phyloP scores from a whole-genome alignment of 2,113 vertebrate genomes.

The Erythrocercus mccallii region DNA sequence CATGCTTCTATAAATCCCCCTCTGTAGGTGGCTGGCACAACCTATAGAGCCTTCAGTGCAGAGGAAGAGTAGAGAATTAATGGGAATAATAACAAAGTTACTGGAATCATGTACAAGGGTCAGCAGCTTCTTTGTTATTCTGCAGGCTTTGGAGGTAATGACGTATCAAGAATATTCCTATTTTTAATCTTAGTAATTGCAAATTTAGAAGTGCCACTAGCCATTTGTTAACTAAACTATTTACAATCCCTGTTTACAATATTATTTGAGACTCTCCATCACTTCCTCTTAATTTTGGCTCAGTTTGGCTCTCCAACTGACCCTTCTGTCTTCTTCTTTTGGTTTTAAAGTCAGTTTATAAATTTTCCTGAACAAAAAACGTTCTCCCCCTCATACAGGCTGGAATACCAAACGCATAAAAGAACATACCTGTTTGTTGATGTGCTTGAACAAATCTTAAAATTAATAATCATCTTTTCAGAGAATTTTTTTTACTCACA shows the following conservation, averaged over 20 bases:
- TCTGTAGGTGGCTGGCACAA: constrained; percentile 93
- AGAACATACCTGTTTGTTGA: background rate
- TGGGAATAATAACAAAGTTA: background rate
- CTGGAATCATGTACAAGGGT: rapidly evolving
- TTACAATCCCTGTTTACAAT: background rate
- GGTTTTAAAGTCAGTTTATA: background rate
- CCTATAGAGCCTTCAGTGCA: constrained; percentile 84
- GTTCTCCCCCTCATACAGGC: background rate
- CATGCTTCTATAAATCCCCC: constrained; percentile 82
- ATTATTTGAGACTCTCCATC: background rate
- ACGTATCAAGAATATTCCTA: rapidly evolving
- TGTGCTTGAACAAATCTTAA: background rate
- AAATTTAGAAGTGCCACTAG: background rate
- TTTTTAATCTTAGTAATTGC: background rate
- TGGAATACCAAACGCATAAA: background rate
- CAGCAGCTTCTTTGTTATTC: background rate
- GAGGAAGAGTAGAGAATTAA: background rate
- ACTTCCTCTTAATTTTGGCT: background rate
- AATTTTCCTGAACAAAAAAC: background rate
- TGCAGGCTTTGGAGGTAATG: background rate
- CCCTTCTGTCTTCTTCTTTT: background rate
- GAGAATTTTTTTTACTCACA: background rate
- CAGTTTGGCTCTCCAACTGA: background rate
- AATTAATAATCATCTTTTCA: background rate
- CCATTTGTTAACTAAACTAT: background rate